Conservation (phyloP, 2,888 invertebrate genomes). For the Caenorhabditis auriculariae region DNA sequence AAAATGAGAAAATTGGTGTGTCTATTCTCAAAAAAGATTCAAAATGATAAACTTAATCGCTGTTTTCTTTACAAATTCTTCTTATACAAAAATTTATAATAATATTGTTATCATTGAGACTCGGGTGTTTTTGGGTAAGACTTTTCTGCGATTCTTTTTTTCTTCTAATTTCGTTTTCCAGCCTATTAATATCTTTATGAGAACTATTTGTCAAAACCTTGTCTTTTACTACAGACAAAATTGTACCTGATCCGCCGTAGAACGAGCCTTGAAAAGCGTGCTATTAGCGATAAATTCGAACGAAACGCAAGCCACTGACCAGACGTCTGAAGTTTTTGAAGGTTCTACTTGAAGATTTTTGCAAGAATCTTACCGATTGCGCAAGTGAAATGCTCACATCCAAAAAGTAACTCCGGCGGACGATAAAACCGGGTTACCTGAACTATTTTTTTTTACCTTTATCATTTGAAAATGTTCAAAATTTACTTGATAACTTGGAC, state of each 20-base stretch:
- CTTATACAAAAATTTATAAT: no score
- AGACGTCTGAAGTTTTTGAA: slow-evolving; percentile 34
- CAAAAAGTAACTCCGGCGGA: slow-evolving; percentile 56
- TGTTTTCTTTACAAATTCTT: no score
- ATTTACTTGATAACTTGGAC: slow-evolving; percentile 38
- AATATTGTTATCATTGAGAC: no score
- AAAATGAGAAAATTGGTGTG: no score
- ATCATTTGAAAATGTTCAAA: not conserved
- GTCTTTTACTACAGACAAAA: no score
- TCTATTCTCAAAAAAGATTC: no score
- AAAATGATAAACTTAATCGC: no score
- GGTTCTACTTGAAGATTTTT: not conserved
- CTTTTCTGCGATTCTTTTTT: no score
- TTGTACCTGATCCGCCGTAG: slow-evolving; percentile 41
- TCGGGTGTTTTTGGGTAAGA: no score
- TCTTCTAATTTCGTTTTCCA: no score
- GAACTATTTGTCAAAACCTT: no score
- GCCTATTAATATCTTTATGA: no score
- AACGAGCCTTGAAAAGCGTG: slow-evolving; percentile 37
- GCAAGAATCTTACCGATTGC: slow-evolving; percentile 26
- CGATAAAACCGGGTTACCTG: slow-evolving; percentile 55
- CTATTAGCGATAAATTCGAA: slow-evolving; percentile 39
- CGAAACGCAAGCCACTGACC: slow-evolving; percentile 54
- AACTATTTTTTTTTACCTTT: not conserved
- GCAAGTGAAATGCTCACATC: slow-evolving; percentile 36